phyloP scores from a whole-genome alignment of 2,888 invertebrate species.

The Drosophila emarginata region DNA sequence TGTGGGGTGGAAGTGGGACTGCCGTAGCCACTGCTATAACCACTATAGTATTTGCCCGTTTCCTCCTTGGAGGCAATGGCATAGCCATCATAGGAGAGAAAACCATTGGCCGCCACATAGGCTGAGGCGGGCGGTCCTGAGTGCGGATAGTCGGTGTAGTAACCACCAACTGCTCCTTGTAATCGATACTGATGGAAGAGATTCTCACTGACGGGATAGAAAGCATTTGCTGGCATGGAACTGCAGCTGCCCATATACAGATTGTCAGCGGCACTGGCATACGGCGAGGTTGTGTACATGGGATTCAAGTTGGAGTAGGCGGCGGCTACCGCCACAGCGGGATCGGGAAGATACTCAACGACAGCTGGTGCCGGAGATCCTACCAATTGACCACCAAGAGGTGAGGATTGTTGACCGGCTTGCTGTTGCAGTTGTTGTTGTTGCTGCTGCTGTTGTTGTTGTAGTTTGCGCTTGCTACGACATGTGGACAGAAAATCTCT shows the following conservation, averaged over 20 bases:
- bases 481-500: slow-evolving; percentile 96
- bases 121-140: slow-evolving; percentile 84
- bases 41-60: slow-evolving; percentile 84
- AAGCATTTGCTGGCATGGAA: slow-evolving; percentile 86
- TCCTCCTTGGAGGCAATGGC: slow-evolving; percentile 83
- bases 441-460: slow-evolving; percentile 81
- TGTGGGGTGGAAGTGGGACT: slow-evolving; percentile 82
- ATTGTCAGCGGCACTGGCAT: slow-evolving; percentile 87
- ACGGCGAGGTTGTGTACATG: slow-evolving; percentile 89
- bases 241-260: slow-evolving; percentile 83
- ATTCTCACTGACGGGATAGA: slow-evolving; percentile 90
- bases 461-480: slow-evolving; percentile 89
- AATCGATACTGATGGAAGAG: slow-evolving; percentile 95
- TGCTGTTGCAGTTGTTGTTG: slow-evolving; percentile 83
- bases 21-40: slow-evolving; percentile 82
- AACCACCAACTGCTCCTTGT: slow-evolving; percentile 89
- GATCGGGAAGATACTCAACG: slow-evolving; percentile 83
- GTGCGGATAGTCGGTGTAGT: slow-evolving; percentile 89
- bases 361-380: slow-evolving; percentile 82
- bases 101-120: slow-evolving; percentile 91
- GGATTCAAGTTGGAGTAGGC: slow-evolving; percentile 92
- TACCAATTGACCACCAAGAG: slow-evolving; percentile 81
- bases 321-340: slow-evolving; percentile 86
- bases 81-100: slow-evolving; percentile 86
- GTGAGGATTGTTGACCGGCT: slow-evolving; percentile 80